phyloP scores from a whole-genome alignment of 2,113 vertebrate genomes.

The Hemibagrus wyckioides region DNA sequence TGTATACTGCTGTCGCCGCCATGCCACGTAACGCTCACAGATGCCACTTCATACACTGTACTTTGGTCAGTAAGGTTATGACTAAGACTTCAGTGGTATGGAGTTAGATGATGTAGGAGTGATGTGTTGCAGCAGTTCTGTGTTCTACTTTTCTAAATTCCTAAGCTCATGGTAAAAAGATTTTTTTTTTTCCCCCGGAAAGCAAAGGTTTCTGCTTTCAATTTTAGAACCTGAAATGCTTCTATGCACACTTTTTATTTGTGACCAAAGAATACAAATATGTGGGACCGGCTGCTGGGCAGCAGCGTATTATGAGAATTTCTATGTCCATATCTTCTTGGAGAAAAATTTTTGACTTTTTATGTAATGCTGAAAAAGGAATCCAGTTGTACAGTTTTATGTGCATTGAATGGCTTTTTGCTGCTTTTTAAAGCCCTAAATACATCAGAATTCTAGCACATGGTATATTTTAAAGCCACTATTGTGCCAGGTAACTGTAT shows the following conservation, averaged over 20 bases:
- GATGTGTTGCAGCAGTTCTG: background rate
- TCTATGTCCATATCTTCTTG: background rate
- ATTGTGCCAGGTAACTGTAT: background rate
- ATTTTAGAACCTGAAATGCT: background rate
- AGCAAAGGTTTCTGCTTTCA: background rate
- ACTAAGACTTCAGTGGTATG: background rate
- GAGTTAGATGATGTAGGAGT: slow-evolving; percentile 8
- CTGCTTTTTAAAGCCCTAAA: background rate
- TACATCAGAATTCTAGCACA: background rate
- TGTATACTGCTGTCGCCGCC: slow-evolving; percentile 14
- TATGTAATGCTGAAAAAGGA: background rate
- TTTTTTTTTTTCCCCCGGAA: background rate
- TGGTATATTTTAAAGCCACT: background rate
- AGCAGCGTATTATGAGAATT: background rate
- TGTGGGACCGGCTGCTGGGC: background rate
- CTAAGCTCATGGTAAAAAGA: background rate
- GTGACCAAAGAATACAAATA: background rate
- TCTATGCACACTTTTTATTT: background rate
- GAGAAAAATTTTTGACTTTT: background rate
- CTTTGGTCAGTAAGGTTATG: background rate
- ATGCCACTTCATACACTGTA: slow-evolving; percentile 8
- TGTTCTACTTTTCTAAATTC: background rate
- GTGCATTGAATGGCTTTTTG: background rate
- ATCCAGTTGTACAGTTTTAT: background rate
- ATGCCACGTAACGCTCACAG: slow-evolving; percentile 20